Conservation (phyloP, 2,113 vertebrate species). For the Rana temporaria region DNA sequence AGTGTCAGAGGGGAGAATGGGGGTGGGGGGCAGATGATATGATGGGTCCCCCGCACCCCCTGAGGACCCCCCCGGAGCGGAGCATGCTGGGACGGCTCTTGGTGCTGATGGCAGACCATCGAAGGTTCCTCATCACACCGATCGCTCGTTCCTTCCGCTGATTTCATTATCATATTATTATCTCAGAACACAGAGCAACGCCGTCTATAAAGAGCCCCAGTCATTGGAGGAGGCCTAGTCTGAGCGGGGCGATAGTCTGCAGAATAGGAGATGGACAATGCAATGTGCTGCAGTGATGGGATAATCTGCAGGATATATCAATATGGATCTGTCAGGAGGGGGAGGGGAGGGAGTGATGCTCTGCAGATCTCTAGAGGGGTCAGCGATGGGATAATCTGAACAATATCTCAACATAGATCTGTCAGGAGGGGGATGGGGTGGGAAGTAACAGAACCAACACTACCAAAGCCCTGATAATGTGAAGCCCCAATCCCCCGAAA, state of each 20-base stretch:
- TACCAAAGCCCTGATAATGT: no score
- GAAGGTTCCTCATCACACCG: constrained; percentile 1
- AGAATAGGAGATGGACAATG: background rate
- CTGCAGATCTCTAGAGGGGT: no score
- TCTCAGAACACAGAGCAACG: background rate
- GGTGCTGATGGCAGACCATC: background rate
- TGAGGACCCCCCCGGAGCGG: background rate
- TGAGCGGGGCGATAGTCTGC: background rate
- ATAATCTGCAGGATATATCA: background rate
- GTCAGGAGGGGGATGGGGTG: no score
- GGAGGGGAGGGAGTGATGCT: no score
- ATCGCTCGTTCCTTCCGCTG: constrained; percentile 4
- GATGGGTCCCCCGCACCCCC: no score
- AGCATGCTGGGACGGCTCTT: background rate
- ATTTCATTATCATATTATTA: constrained; percentile 50
- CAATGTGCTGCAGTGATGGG: background rate
- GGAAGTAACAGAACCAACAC: no score
- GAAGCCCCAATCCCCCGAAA: no score
- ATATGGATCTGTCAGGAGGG: no score
- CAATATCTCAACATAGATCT: no score
- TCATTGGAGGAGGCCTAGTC: background rate
- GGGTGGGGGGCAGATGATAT: no score
- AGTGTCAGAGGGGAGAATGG: no score
- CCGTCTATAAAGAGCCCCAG: constrained; percentile 17
- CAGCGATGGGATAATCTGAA: no score